Evolutionary conservation across 2,888 invertebrate genomes (phyloP), one percentile per base, ranked within the genome.

Genomic region (Hyppa rectilinea): DNA sequence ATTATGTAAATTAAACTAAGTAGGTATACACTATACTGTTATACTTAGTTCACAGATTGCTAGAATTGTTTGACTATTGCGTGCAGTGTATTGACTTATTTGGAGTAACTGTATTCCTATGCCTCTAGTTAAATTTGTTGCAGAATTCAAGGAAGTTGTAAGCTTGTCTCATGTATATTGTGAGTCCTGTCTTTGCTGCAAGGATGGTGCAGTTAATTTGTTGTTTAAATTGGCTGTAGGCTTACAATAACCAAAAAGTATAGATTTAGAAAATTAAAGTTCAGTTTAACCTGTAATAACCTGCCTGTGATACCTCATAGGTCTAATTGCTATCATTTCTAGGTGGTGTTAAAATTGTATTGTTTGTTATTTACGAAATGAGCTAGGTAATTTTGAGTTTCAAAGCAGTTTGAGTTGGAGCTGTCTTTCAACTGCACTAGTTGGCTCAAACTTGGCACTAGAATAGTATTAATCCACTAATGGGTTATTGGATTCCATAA

Each of bases 1-100:
- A 84, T 90, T 90, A 91, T 91, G 87, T 89, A 90, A 89, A 88
- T 83, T 87, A 84, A 87, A 87, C 85, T 88, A 88, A 89, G 86
- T 88, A 86, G 84, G 83, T 83, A 85, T 80, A 78, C 75, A 84
- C 89, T 88, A 88, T 84, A 86, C 83, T 81, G 85, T 83, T 86
- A 87, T 85, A 82, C 80, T 81, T 85, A 85, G 80, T 86, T 88
- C 82, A 87, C 85, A 82, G 83, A 85, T 87, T 84, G 87, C 87
- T 89, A 89, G 87, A 84, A 78, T 81, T 85, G 81, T 85, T 88
- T 88, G 79, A 87, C 83, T 81, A 70, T 66, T 82, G 78, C 81
- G 78, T 86, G 87, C 84, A 87, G 79, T 87, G 85, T 84, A 85
- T 84, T 85, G 85, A 89, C 84, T 84, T 85, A 83, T 85, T 84